Evolutionary conservation across 1,140 invertebrate species (phyloP).

Genomic region (Drepana arcuata): DNA sequence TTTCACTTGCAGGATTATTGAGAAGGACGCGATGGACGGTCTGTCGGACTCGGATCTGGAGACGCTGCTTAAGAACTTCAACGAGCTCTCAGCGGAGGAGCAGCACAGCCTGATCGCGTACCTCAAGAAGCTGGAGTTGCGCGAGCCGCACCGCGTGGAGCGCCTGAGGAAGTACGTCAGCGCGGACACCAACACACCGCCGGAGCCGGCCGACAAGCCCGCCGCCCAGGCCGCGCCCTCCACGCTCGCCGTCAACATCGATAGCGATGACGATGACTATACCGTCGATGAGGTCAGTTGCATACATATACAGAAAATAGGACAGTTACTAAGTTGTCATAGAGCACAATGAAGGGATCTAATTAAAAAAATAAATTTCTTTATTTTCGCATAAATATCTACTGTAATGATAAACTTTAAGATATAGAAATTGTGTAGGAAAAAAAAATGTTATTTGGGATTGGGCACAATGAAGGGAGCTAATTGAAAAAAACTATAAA

Average conservation of each 20-base stretch:
- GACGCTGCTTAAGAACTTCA: slow-evolving; percentile 82
- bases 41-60: slow-evolving; percentile 83
- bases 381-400: too few relatives aligned
- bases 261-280: slow-evolving; percentile 59
- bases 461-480: too few relatives aligned
- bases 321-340: too few relatives aligned
- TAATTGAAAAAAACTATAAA: too few relatives aligned
- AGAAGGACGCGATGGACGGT: slow-evolving; percentile 77
- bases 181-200: slow-evolving; percentile 21
- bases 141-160: slow-evolving; percentile 80
- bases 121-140: slow-evolving; percentile 82
- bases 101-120: slow-evolving; percentile 85
- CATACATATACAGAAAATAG: too few relatives aligned
- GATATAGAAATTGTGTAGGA: too few relatives aligned
- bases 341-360: too few relatives aligned
- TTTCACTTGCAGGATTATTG: too few relatives aligned
- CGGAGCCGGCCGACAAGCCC: slow-evolving; percentile 1
- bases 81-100: slow-evolving; percentile 80
- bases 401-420: too few relatives aligned
- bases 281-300: slow-evolving; percentile 49
- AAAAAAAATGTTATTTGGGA: too few relatives aligned
- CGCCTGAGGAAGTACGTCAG: slow-evolving; percentile 71
- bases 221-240: background rate
- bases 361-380: too few relatives aligned
- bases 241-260: slow-evolving; percentile 12